These are phyloP conservation scores for Calidris pygmaea DNA, from an alignment of 2,113 vertebrate genomes.

Conservation along the genomic window DNA sequence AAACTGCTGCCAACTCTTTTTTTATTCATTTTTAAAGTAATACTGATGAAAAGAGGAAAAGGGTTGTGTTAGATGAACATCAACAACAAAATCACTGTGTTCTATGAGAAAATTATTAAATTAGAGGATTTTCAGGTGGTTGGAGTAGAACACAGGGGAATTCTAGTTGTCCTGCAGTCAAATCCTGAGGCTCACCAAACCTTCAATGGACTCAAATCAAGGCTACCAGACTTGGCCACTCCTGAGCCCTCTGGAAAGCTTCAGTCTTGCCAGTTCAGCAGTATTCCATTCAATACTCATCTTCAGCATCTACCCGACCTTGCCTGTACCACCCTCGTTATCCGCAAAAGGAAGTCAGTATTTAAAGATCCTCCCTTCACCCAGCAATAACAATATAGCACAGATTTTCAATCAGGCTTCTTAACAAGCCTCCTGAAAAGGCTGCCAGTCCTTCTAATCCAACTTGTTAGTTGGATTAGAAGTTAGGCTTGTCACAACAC, in stretches of 20 bases:
- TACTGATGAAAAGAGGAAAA: background rate
- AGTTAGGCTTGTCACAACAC: background rate
- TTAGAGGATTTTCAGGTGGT: background rate
- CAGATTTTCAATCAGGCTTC: background rate
- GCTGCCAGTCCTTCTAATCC: background rate
- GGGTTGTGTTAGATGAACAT: background rate
- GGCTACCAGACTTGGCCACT: background rate
- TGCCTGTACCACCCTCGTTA: background rate
- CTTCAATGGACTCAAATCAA: background rate
- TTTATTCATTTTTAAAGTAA: background rate
- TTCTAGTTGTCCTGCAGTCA: background rate
- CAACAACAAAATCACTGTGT: background rate
- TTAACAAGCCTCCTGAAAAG: background rate
- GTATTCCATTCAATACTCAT: background rate
- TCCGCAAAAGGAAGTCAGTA: background rate
- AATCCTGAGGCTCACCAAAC: background rate
- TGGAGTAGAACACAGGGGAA: background rate
- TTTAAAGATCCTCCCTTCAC: background rate
- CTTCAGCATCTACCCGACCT: background rate
- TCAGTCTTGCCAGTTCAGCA: background rate
- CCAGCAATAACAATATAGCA: background rate
- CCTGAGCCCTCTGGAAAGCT: background rate
- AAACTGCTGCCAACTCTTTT: background rate
- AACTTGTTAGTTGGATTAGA: too few species aligned
- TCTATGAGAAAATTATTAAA: background rate